These are phyloP conservation scores for Drosophila fungiperda DNA, from an alignment of 2,888 invertebrate genomes.

Conservation along the genomic window DNA sequence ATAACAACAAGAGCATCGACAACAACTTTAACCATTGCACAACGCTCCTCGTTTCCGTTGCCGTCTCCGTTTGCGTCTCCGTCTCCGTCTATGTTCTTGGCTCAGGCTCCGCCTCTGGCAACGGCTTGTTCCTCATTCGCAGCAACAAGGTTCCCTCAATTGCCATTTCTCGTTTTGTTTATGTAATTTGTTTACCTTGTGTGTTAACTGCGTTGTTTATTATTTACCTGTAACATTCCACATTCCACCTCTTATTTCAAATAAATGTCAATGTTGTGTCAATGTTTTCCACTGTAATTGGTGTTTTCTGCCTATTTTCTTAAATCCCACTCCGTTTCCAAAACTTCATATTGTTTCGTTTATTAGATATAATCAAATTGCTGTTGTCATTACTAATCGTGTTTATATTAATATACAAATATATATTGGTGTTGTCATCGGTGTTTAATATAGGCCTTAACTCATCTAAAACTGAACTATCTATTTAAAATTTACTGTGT, in stretches of 20 bases:
- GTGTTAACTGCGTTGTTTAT: slow-evolving; percentile 48
- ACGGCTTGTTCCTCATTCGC: slow-evolving; percentile 11
- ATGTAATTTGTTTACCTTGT: slow-evolving; percentile 74
- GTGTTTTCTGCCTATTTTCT: slow-evolving; percentile 56
- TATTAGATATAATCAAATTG: slow-evolving; percentile 30
- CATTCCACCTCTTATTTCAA: slow-evolving; percentile 1
- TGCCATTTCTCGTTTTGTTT: slow-evolving; percentile 61
- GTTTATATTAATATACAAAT: not conserved
- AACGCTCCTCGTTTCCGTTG: not conserved
- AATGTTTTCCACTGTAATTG: slow-evolving; percentile 72
- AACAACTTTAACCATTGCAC: slow-evolving; percentile 10
- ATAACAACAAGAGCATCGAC: slow-evolving; percentile 52
- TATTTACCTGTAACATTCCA: slow-evolving; percentile 42
- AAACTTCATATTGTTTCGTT: slow-evolving; percentile 32
- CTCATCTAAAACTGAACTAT: slow-evolving; percentile 3
- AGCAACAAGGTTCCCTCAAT: slow-evolving; percentile 62
- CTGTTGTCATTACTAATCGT: slow-evolving; percentile 35
- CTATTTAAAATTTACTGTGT: slow-evolving; percentile 9
- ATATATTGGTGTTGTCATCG: slow-evolving; percentile 44
- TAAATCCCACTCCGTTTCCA: slow-evolving; percentile 21
- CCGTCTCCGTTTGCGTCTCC: not conserved
- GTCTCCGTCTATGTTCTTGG: not conserved
- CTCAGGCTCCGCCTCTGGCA: slow-evolving; percentile 3
- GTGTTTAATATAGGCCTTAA: slow-evolving; percentile 22
- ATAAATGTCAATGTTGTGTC: slow-evolving; percentile 25